phyloP scores from a whole-genome alignment of 1,140 invertebrate genomes.

The Melanaphis sacchari region DNA sequence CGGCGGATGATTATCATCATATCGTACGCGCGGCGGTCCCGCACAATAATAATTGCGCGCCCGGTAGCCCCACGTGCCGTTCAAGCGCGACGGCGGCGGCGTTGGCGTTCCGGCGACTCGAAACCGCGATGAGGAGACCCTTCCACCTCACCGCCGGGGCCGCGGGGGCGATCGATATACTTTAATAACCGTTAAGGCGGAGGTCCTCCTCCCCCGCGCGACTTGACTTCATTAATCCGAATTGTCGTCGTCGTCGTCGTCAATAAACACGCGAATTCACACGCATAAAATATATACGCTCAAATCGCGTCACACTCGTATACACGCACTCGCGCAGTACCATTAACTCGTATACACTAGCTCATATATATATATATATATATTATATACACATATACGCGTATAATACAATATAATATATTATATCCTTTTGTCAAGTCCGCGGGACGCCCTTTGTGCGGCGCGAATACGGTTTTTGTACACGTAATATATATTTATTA shows the following conservation, averaged over 20 bases:
- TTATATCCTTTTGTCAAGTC: constrained; percentile 34
- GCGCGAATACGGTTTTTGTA: not conserved
- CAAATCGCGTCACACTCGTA: not conserved
- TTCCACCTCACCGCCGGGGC: not conserved
- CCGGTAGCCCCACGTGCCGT: too few relatives aligned
- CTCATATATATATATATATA: too few relatives aligned
- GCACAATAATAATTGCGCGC: too few relatives aligned
- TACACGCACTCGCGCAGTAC: not conserved
- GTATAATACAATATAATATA: not conserved
- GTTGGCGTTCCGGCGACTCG: not conserved
- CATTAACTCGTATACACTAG: not conserved
- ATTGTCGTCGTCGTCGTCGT: not conserved
- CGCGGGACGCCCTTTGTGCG: constrained; percentile 40
- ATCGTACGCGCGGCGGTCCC: too few relatives aligned
- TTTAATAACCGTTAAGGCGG: not conserved
- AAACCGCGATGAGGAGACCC: not conserved
- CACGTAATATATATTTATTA: not conserved
- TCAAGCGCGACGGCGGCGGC: too few relatives aligned
- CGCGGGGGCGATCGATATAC: not conserved
- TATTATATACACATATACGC: not conserved
- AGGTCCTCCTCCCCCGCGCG: too few relatives aligned
- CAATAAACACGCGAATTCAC: not conserved
- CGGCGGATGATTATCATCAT: too few relatives aligned
- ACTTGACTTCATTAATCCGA: constrained; percentile 25
- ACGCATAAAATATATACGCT: too few relatives aligned